Percentiles rank a stretch among this genome's conserved stretches.
Conservation (phyloP, 2,113 vertebrate species). For the Xenopus laevis region DNA sequence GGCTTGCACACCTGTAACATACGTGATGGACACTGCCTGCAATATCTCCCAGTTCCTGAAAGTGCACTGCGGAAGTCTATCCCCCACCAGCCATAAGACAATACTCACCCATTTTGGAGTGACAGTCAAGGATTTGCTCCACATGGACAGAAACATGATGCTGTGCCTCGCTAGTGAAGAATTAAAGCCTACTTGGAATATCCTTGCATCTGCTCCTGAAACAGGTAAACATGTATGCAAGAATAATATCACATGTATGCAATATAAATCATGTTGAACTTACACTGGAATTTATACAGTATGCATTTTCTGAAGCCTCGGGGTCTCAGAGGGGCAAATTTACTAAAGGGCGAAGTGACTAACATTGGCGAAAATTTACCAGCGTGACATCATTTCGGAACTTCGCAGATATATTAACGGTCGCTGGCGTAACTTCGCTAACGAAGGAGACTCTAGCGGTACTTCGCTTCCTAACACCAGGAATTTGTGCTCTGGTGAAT, state of each 20-base stretch:
- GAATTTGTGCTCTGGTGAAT: no score
- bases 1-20: slow-evolving; percentile 59
- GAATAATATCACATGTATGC: background rate
- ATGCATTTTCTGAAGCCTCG: no score
- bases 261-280: background rate
- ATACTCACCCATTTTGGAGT: slow-evolving; percentile 68
- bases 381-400: no score
- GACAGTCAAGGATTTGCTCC: slow-evolving; percentile 50
- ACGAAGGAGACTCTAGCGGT: no score
- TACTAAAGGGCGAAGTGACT: no score
- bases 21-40: slow-evolving; percentile 68
- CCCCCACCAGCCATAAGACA: slow-evolving; percentile 60
- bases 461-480: no score
- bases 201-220: slow-evolving; percentile 54
- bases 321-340: no score
- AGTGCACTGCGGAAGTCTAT: slow-evolving; percentile 56
- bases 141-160: slow-evolving; percentile 68
- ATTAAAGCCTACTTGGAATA: slow-evolving; percentile 68
- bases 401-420: no score
- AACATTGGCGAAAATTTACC: no score
- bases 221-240: slow-evolving; percentile 51
- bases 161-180: slow-evolving; percentile 72
- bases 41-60: slow-evolving; percentile 70
- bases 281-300: background rate
- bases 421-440: no score